Evolutionary conservation across 2,113 vertebrate species (phyloP), one percentile per base, ranked within the genome.

Genomic region (Carassius carassius): DNA sequence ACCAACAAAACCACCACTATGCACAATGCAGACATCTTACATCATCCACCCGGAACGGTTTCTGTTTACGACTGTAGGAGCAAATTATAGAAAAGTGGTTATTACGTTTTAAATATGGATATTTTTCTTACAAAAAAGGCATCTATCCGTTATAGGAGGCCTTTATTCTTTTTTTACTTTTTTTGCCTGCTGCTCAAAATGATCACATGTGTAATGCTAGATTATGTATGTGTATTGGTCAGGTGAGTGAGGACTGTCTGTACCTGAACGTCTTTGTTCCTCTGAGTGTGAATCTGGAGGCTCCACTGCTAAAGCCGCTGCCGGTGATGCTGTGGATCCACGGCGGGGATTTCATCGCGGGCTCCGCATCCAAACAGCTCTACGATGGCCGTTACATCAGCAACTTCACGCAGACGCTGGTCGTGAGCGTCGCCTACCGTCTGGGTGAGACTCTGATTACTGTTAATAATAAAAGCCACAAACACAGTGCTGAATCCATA

Each of bases 311-410:
- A 13, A 86, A n/a, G 32, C 86, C 82, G 0, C 82, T 95, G 65
- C 95, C 95, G 0, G 93, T 95, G 80, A 92, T 95, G 94, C 90
- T 94, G 73, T 95, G 95, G 95, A 93, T 95, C 86, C 95, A 95
- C 6, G 95, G 95, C 0, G 95, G 95, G 6, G 92, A 95, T 75
- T 95, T 95, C 78, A 92, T 94, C 0, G 94, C 92, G 0, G 95
- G 95, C 3, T 93, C 93, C 0, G 93, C 94, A 80, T 94, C 94
- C 65, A 95, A 94, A 73, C 91, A 92, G 0, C 88, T 95, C 82
- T 95, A 94, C 14, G 95, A 95, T 1, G 93, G 94, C n/a, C 92
- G 95, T 41, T 95, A 92, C 90, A 89, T 95, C 89, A 92, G 92
- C 35, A 95, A 95, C 92, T 92, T 92, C 86, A 95, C 93, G 37